Evolutionary conservation across 2,888 invertebrate species (phyloP).

Genomic region (Melanophora roralis): DNA sequence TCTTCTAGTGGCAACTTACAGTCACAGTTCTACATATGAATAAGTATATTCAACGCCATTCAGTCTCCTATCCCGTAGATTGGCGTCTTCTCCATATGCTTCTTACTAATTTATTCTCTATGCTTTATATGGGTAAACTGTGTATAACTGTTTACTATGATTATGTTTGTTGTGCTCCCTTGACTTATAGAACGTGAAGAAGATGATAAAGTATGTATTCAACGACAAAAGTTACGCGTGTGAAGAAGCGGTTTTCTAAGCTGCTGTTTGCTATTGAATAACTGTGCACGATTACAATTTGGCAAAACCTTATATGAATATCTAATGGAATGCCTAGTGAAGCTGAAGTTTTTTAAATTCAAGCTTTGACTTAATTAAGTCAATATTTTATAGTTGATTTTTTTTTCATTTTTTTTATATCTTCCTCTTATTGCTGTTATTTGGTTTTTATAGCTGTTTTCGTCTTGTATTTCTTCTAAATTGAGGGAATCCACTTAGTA

Average conservation of each 20-base stretch:
- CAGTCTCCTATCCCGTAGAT: constrained; percentile 11
- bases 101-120: no score
- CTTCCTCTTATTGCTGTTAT: background rate
- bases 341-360: constrained; percentile 15
- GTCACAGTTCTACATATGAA: background rate
- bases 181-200: constrained; percentile 29
- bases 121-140: constrained; percentile 31
- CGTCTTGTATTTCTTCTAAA: constrained; percentile 22
- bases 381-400: constrained; percentile 37
- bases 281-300: constrained; percentile 48
- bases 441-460: background rate
- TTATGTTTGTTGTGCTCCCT: constrained; percentile 49
- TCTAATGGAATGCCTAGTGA: background rate
- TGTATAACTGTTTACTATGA: constrained; percentile 42
- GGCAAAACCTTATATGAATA: background rate
- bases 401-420: constrained; percentile 8
- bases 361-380: constrained; percentile 52
- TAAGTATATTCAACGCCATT: background rate
- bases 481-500: constrained; percentile 41
- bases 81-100: constrained; percentile 6
- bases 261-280: constrained; percentile 23
- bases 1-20: background rate
- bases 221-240: constrained; percentile 54
- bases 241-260: constrained; percentile 46
- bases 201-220: background rate